Percentiles rank a stretch among this genome's conserved stretches.
These are phyloP conservation scores for Lasioglossum morio DNA, from an alignment of 2,888 invertebrate genomes.

Conservation along the genomic window DNA sequence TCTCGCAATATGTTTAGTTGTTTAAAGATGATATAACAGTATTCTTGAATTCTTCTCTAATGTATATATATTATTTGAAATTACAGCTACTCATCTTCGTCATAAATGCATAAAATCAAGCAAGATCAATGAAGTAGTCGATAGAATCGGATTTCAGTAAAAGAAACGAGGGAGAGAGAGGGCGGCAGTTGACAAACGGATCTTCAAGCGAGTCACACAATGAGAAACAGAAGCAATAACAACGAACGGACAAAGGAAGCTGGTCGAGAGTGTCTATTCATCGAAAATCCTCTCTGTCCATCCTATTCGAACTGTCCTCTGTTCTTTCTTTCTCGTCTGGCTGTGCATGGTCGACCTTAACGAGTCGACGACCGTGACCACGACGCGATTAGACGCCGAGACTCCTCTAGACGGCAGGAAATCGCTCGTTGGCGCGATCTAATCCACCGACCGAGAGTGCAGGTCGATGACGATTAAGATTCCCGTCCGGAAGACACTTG, in stretches of 20 bases:
- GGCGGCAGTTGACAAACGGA: not conserved
- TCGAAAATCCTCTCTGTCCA: slow-evolving; percentile 40
- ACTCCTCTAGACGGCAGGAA: slow-evolving; percentile 57
- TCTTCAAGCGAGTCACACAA: slow-evolving; percentile 15
- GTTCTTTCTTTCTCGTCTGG: slow-evolving; percentile 42
- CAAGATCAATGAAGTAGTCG: not conserved
- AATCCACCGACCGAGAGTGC: slow-evolving; percentile 46
- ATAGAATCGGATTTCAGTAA: not conserved
- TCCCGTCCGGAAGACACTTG: slow-evolving; percentile 5
- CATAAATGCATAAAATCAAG: too few relatives aligned
- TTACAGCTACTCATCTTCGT: too few relatives aligned
- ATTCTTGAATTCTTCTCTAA: too few relatives aligned
- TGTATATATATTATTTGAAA: too few relatives aligned
- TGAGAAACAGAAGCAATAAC: slow-evolving; percentile 28
- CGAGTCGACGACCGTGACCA: slow-evolving; percentile 57
- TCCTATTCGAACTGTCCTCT: slow-evolving; percentile 22
- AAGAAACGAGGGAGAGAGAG: not conserved
- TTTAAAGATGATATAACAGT: too few relatives aligned
- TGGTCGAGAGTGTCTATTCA: slow-evolving; percentile 34
- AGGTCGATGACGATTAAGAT: slow-evolving; percentile 53
- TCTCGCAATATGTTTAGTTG: too few relatives aligned
- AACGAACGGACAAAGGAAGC: slow-evolving; percentile 38
- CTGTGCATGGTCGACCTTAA: slow-evolving; percentile 37
- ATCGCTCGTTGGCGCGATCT: slow-evolving; percentile 62
- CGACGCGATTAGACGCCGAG: slow-evolving; percentile 55